Conservation (phyloP, 2,797 vertebrate genomes). For the Sarcoramphus papa region DNA sequence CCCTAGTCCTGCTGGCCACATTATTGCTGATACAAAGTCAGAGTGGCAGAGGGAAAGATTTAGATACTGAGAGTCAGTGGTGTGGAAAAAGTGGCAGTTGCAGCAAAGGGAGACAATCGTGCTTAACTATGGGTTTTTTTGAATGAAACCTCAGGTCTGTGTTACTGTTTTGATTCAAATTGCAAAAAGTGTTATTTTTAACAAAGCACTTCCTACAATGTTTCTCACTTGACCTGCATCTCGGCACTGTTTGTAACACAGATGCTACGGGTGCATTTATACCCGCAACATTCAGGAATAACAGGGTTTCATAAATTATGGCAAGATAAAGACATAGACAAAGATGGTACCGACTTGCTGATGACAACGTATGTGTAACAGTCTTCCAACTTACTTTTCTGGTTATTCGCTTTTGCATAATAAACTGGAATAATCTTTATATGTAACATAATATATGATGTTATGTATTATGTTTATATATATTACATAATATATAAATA, state of each 20-base stretch:
- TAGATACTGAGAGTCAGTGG: neutral
- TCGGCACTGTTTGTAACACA: neutral
- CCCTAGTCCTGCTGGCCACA: neutral
- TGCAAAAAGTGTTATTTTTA: neutral
- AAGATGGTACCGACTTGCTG: neutral
- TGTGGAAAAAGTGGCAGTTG: neutral
- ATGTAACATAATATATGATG: neutral
- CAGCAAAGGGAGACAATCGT: neutral
- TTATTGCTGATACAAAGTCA: neutral
- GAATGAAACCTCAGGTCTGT: neutral
- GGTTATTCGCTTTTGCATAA: conserved; percentile 6
- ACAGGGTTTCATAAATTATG: neutral
- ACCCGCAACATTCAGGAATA: neutral
- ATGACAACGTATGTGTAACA: neutral
- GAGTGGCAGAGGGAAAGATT: neutral
- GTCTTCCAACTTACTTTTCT: neutral
- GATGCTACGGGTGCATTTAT: neutral
- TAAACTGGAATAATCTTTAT: neutral
- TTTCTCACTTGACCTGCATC: neutral
- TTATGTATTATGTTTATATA: neutral
- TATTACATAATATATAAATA: neutral
- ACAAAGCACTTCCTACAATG: neutral
- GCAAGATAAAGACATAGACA: neutral
- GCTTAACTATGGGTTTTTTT: neutral
- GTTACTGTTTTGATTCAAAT: neutral